phyloP scores from a whole-genome alignment of 2,888 invertebrate genomes.

The Thera obeliscata region DNA sequence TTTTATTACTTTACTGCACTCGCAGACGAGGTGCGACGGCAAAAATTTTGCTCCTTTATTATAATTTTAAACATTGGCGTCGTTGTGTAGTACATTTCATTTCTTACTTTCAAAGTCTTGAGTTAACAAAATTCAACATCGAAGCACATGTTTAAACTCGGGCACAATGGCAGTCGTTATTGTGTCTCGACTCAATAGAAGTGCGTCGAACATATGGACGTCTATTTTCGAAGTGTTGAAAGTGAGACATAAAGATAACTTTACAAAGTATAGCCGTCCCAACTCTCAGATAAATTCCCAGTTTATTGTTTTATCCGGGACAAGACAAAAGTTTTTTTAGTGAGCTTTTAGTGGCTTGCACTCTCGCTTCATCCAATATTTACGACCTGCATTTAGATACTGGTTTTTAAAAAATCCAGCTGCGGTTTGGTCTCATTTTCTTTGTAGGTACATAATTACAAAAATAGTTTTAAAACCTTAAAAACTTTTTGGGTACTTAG shows the following conservation, averaged over 20 bases:
- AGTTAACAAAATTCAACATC: conserved; percentile 6
- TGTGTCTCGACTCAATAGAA: conserved; percentile 37
- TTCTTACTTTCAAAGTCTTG: not conserved
- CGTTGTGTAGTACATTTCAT: conserved; percentile 29
- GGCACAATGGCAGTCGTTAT: conserved; percentile 45
- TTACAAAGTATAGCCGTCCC: conserved; percentile 58
- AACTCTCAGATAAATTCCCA: conserved; percentile 54
- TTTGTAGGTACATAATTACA: not conserved
- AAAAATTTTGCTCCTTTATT: conserved; percentile 40
- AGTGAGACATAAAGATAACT: conserved; percentile 77
- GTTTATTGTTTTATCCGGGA: conserved; percentile 74
- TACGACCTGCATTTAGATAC: conserved; percentile 58
- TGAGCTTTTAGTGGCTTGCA: conserved; percentile 65
- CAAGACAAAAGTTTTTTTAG: conserved; percentile 76
- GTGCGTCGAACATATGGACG: conserved; percentile 61
- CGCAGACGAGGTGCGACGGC: conserved; percentile 33
- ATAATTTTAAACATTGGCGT: conserved; percentile 44
- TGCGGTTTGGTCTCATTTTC: not conserved
- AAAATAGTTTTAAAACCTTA: too few relatives aligned
- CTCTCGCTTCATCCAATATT: conserved; percentile 65
- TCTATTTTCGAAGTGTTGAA: conserved; percentile 72
- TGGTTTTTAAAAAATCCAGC: conserved; percentile 16
- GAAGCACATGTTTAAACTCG: conserved; percentile 43
- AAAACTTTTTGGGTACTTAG: too few relatives aligned
- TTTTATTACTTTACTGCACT: conserved; percentile 53